Evolutionary conservation across 2,888 invertebrate species (phyloP), one percentile per base, ranked within the genome.

Genomic region (Drosophila affinis): DNA sequence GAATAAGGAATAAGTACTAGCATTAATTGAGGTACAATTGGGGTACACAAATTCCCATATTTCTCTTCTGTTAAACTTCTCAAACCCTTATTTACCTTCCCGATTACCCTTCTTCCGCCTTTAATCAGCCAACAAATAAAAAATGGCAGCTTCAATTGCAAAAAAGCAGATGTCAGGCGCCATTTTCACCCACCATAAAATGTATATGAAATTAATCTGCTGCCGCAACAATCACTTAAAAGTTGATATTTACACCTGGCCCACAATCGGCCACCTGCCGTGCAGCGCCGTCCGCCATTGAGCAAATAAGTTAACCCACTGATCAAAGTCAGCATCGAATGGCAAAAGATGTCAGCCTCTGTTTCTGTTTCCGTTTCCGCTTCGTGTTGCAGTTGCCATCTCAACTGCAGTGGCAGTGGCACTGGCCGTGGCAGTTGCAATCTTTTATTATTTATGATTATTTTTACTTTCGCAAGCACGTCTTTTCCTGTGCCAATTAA

Each of bases 401-500:
- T 17, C 39, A 71, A 49, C 34, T 32, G 67, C 67, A 68, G 17
- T 39, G 21, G 55, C 39, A n/a, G 14, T 45, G 29, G 76, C 67
- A 57, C 14, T 39, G 21, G 55, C 39, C 3, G 14, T 45, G 29
- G 76, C 57, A 53, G 21, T 21, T 21, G 21, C 57, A 53, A 70
- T 75, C 54, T 60, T 60, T 24, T 60, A 76, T 78, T 81, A 78
- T 76, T 68, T 69, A 62, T 70, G 62, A 61, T 73, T 77, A 72
- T 70, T 69, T 49, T 71, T 72, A 46, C 54, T 73, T 56, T 3
- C 57, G 53, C 63, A 44, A 61, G 53, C 61, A 27, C 46, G 45
- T 58, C 69, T 69, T 75, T 77, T 77, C 55, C 64, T 21, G 59
- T 62, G 49, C 53, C 72, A 82, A 85, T 85, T 83, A 88, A 88